Evolutionary conservation across 2,797 vertebrate species (phyloP).

Genomic region (Dicrostonyx torquatus): DNA sequence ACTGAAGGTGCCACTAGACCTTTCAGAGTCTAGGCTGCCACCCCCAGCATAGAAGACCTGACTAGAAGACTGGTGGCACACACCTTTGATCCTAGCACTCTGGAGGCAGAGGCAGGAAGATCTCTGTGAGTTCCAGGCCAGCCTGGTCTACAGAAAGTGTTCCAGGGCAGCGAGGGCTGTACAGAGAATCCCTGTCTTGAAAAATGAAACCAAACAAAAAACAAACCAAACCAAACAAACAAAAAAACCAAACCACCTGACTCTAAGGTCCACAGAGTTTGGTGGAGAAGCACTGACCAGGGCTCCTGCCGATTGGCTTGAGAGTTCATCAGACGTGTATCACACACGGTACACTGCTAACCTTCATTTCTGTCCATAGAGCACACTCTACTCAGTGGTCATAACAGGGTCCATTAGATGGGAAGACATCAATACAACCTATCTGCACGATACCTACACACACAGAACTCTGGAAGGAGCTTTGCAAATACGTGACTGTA

Average conservation of each 20-base stretch:
- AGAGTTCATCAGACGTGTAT: neutral
- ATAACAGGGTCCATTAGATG: neutral
- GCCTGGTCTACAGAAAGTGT: neutral
- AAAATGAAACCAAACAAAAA: no score
- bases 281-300: neutral
- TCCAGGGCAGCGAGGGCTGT: neutral
- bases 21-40: neutral
- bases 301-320: neutral
- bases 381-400: neutral
- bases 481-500: neutral
- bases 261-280: neutral
- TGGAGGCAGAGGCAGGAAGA: neutral
- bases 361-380: neutral
- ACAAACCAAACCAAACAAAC: no score
- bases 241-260: neutral
- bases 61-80: fast-evolving
- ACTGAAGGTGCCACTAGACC: neutral
- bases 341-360: neutral
- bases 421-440: neutral
- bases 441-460: neutral
- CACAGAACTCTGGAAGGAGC: conserved; percentile 16
- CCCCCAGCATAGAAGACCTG: neutral
- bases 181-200: neutral
- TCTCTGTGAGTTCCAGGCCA: neutral
- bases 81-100: neutral